Base-by-base conservation (phyloP, 2,797 vertebrate species). In the Siniperca undulata region DNA sequence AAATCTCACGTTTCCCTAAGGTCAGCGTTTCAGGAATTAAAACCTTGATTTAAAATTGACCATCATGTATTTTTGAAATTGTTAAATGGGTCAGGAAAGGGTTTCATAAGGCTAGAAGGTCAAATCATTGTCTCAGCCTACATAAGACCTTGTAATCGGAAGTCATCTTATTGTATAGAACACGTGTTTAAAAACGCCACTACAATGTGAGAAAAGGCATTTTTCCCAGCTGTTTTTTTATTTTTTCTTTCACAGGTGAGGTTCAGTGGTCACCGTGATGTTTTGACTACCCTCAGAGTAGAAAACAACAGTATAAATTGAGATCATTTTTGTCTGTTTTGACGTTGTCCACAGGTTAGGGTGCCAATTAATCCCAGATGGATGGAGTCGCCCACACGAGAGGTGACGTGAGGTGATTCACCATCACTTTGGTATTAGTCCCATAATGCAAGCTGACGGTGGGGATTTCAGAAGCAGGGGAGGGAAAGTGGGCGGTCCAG, bases 321-420 rank as follows among this genome's bases (percentile, higher is more conserved):
- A 82, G 58, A 53, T 83, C 3, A 74, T 66, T 55, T 72, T 27
- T 46, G 44, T 73, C 70, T 82, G 61, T 77, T 74, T 79, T 82
- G 58, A 79, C 69, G 7, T 20, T 30, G 46, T 73, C 74, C 44
- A 9, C 80, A 80, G 0, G 59, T 86, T 76, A 30, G 30, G 38
- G 30, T 56, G 66, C 78, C 84, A 78, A 67, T 88, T 84, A 78
- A 82, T 56, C 78, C 78, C 80, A 92, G 81, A 70, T 82, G 89
- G 87, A 74, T 68, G 82, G 50, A 82, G 60, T 71, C 10, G 3
- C 42, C 65, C 56, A 34, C 88, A 81, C 56, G 48, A 79, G 78
- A 85, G 92, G 85, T 88, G 87, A 86, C 79, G 75, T 75, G 88
- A 90, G 84, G 89, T 84, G 86, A 89, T 89, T 88, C 70, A 27